Percentiles rank a stretch among this genome's conserved stretches.
phyloP scores from a whole-genome alignment of 2,797 vertebrate species.

The Etheostoma perlongum region DNA sequence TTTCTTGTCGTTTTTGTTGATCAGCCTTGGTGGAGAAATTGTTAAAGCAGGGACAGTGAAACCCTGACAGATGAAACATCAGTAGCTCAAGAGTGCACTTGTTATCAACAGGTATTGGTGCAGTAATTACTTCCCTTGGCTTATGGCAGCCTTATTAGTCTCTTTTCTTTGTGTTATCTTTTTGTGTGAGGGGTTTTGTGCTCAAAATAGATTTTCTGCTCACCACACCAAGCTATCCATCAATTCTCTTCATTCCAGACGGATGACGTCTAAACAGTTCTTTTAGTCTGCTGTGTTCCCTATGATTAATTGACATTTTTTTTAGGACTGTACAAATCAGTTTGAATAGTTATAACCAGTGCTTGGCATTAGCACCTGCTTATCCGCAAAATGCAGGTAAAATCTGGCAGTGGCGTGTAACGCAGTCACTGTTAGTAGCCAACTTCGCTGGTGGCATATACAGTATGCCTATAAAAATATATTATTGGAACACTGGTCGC shows the following conservation, averaged over 20 bases:
- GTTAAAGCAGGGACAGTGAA: neutral
- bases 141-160: constrained; percentile 11
- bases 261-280: constrained; percentile 9
- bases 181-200: neutral
- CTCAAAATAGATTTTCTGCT: constrained; percentile 39
- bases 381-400: too few species aligned
- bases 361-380: too few species aligned
- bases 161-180: neutral
- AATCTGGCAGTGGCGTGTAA: too few species aligned
- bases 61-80: constrained; percentile 19
- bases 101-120: constrained; percentile 19
- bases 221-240: neutral
- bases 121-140: constrained; percentile 3
- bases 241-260: constrained; percentile 31
- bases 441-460: too few species aligned
- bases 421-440: too few species aligned
- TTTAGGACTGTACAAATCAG: neutral
- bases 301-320: constrained; percentile 13
- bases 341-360: constrained; percentile 10
- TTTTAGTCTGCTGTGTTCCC: constrained; percentile 4
- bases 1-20: neutral
- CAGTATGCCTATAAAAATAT: too few species aligned
- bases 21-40: constrained; percentile 2
- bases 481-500: too few species aligned
- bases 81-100: neutral